Evolutionary conservation across 2,888 invertebrate genomes (phyloP), one percentile per base, ranked within the genome.

Genomic region (Melipona bicolor): DNA sequence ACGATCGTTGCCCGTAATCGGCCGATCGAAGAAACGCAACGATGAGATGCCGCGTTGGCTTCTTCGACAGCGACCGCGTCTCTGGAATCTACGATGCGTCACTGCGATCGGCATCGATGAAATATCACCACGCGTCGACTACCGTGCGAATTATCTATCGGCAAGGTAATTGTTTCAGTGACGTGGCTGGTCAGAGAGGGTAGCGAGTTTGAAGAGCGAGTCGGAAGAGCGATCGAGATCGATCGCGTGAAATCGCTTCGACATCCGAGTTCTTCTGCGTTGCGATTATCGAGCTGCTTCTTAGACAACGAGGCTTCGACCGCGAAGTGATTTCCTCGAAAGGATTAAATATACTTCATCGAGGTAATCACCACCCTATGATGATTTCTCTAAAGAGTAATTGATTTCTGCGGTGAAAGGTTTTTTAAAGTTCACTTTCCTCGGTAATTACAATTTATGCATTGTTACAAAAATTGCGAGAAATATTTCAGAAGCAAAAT

Each of bases 11-110:
- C 5, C 54, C 36, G 21, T 56, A 54, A 65, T 70, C 65, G 71
- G 70, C 62, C 64, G 68, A 61, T 61, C 75, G 49, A 24, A 67
- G 59, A 43, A 50, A 54, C 32, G 17, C 49, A 21, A 17, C 49
- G 78, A 73, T 77, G 72, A 76, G 68, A 43, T 68, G 61, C 68
- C 79, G 21, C 71, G 71, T 62, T 77, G 59, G 67, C 78, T 56
- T 69, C 79, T 50, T 69, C 52, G 64, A 77, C 71, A 65, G 36
- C 69, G 32, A 9, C 43, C n/a, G 17, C 32, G 50, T 49, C 32
- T 64, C 36, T 49, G 59, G 21, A 15, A 56, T 71, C 43, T 21
- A 64, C 69, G 65, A 27, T 24, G 43, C 15, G 36, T 4, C 52
- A 13, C 6, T 6, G 21, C 56, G 73, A 73, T 65, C 52, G 62